phyloP scores from a whole-genome alignment of 2,113 vertebrate genomes.

The Passer domesticus region DNA sequence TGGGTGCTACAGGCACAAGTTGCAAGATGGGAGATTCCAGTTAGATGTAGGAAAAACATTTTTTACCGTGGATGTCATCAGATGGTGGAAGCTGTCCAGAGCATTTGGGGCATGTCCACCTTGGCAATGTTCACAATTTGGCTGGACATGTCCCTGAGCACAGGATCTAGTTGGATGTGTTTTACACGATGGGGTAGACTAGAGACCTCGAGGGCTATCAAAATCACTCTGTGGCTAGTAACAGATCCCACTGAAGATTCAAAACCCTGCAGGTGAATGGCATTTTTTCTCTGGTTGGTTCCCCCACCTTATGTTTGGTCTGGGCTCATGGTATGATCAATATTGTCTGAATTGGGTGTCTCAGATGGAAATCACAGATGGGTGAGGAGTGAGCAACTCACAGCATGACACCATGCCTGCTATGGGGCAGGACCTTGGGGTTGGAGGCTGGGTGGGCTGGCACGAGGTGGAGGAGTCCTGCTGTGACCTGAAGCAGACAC shows the following conservation, averaged over 20 bases:
- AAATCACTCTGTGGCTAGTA: not conserved
- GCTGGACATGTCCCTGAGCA: not conserved
- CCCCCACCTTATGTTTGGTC: not conserved
- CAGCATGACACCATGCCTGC: rapidly evolving
- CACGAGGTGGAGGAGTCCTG: not conserved
- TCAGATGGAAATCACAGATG: not conserved
- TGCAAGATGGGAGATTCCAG: not conserved
- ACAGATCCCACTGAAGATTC: not conserved
- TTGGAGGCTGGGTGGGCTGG: not conserved
- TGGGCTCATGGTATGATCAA: not conserved
- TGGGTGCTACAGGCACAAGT: too few relatives aligned
- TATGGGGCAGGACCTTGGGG: not conserved
- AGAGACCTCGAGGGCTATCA: not conserved
- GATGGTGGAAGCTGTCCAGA: not conserved
- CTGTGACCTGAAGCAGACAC: not conserved
- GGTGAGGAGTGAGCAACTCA: not conserved
- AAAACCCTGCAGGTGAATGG: not conserved
- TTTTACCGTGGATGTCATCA: not conserved
- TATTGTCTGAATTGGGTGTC: not conserved
- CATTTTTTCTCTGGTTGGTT: not conserved
- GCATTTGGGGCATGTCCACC: not conserved
- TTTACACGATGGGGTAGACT: not conserved
- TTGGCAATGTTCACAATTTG: not conserved
- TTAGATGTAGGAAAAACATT: not conserved
- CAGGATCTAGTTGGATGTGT: not conserved